These are phyloP conservation scores for Glyptemys insculpta DNA, from an alignment of 2,797 vertebrate species.

Conservation along the genomic window DNA sequence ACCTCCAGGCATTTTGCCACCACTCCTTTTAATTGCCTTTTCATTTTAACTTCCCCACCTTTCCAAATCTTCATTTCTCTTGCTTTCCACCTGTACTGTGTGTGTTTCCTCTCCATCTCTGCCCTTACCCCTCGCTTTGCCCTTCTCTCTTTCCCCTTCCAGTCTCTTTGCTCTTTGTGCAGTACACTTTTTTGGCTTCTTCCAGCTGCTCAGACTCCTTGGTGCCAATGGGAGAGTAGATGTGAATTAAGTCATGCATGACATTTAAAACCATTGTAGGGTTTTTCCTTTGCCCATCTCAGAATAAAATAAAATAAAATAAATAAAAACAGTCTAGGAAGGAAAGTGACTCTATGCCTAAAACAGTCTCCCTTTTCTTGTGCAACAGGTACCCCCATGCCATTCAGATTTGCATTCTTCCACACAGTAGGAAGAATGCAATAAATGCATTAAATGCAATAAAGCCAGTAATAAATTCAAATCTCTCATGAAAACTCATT, in stretches of 20 bases:
- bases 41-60: constrained; percentile 27
- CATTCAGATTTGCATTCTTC: background rate
- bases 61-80: background rate
- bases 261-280: background rate
- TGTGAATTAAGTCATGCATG: fast-evolving
- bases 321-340: background rate
- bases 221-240: background rate
- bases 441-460: background rate
- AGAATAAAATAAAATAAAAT: background rate
- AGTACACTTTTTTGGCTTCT: background rate
- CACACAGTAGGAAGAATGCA: background rate
- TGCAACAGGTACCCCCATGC: background rate
- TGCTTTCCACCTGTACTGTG: background rate
- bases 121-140: background rate
- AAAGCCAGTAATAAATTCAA: background rate
- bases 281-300: background rate
- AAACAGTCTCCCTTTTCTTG: background rate
- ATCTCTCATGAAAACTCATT: background rate
- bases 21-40: constrained; percentile 38
- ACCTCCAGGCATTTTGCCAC: constrained; percentile 1
- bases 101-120: background rate
- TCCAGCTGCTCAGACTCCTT: fast-evolving
- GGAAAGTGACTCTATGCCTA: fast-evolving
- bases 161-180: background rate
- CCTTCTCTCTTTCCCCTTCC: background rate